phyloP scores from a whole-genome alignment of 2,797 vertebrate genomes.

The Poeciliopsis gracilis region DNA sequence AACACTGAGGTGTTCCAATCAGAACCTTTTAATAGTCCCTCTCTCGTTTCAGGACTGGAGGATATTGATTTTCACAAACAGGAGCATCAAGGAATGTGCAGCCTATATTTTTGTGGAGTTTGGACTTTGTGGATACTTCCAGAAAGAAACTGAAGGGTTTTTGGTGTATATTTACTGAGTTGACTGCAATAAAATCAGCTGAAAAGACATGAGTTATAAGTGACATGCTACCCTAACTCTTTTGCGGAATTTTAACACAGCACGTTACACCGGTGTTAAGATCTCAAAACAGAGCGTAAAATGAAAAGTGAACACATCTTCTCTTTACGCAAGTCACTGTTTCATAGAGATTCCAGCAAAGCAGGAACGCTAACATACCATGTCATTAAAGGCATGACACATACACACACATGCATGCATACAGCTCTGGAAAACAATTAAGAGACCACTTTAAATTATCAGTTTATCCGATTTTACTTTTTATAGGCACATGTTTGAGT shows the following conservation, averaged over 20 bases:
- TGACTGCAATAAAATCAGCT: not conserved
- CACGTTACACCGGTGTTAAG: not conserved
- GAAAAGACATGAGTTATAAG: not conserved
- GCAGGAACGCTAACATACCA: not conserved
- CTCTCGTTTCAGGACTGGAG: not conserved
- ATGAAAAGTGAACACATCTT: not conserved
- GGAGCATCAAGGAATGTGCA: not conserved
- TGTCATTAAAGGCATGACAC: slow-evolving; percentile 11
- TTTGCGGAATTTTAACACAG: no score
- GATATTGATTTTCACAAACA: not conserved
- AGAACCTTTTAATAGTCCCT: not conserved
- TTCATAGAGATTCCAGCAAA: slow-evolving; percentile 10
- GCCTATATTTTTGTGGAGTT: not conserved
- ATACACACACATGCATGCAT: accelerated
- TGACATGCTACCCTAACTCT: not conserved
- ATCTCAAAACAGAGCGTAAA: not conserved
- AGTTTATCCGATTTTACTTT: no score
- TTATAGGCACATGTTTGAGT: no score
- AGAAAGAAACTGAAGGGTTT: not conserved
- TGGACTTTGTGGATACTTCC: not conserved
- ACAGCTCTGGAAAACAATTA: no score
- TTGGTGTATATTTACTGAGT: not conserved
- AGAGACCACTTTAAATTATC: no score
- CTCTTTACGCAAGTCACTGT: not conserved
- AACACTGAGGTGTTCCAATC: not conserved